phyloP scores from a whole-genome alignment of 1,140 invertebrate genomes.

The Probaryconus sp. region DNA sequence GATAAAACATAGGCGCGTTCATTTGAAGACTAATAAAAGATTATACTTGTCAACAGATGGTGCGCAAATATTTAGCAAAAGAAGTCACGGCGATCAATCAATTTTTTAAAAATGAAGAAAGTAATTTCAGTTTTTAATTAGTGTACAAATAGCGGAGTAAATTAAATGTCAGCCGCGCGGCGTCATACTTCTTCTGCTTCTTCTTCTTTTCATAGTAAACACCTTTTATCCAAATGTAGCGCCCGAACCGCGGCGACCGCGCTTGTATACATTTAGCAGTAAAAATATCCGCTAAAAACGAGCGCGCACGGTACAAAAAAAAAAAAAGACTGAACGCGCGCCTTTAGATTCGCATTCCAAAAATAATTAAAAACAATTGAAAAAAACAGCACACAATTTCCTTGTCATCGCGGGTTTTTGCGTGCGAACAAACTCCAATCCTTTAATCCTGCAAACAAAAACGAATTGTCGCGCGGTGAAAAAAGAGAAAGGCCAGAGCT shows the following conservation, averaged over 20 bases:
- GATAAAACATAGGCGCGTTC: too few species aligned
- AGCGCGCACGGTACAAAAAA: too few species aligned
- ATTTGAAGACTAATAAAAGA: too few species aligned
- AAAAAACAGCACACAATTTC: constrained; percentile 62
- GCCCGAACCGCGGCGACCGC: constrained; percentile 1
- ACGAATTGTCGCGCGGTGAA: constrained; percentile 57
- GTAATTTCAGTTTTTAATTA: constrained; percentile 47
- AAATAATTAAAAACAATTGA: constrained; percentile 74
- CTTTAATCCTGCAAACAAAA: constrained; percentile 65
- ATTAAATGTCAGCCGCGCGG: constrained; percentile 36
- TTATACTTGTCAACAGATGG: neutral
- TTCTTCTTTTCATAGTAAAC: constrained; percentile 12
- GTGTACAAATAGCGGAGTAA: constrained; percentile 31
- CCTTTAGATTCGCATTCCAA: constrained; percentile 56
- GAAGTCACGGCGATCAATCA: constrained; percentile 21
- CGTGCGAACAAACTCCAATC: constrained; percentile 44
- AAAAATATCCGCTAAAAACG: constrained; percentile 28
- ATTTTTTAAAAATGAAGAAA: constrained; percentile 19
- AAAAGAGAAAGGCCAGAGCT: constrained; percentile 17
- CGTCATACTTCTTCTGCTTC: constrained; percentile 28
- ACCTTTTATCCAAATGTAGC: constrained; percentile 21
- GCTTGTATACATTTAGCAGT: neutral
- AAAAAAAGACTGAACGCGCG: neutral
- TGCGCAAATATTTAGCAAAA: constrained; percentile 14
- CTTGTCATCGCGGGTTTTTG: constrained; percentile 51